Evolutionary conservation across 92 coral and sea anemone species (phyloP).

Genomic region (Epizoanthus scotinus): DNA sequence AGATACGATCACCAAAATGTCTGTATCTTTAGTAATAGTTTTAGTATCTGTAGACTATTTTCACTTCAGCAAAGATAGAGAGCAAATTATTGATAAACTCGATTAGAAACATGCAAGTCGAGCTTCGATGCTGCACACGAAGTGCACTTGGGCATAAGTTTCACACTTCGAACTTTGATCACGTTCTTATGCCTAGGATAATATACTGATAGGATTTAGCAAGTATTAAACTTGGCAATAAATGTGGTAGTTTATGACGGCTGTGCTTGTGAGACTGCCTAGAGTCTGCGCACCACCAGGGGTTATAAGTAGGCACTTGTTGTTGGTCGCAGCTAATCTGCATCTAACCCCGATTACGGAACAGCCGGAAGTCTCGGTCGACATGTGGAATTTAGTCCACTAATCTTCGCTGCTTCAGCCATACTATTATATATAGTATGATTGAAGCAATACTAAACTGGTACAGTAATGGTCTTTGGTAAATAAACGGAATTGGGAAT

Average conservation of each 20-base stretch:
- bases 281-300: slow-evolving; percentile 24
- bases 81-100: too few species aligned
- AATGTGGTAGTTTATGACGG: background rate
- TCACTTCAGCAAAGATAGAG: slow-evolving; percentile 6
- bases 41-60: slow-evolving; percentile 3
- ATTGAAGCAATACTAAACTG: background rate
- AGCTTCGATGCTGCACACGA: slow-evolving; percentile 5
- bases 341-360: background rate
- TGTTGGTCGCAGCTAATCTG: slow-evolving; percentile 2
- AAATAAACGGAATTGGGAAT: background rate
- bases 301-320: slow-evolving; percentile 5
- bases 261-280: slow-evolving; percentile 23
- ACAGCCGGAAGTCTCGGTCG: slow-evolving; percentile 1
- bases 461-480: background rate
- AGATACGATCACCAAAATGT: slow-evolving; percentile 21
- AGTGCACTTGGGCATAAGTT: background rate
- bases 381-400: slow-evolving; percentile 7
- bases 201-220: slow-evolving; percentile 17
- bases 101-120: too few species aligned
- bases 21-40: slow-evolving; percentile 1
- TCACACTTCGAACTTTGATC: background rate
- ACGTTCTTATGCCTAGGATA: background rate
- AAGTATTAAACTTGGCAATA: slow-evolving; percentile 16
- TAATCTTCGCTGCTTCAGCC: background rate
- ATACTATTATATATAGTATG: background rate